These are phyloP conservation scores for Onthophagus sagittarius DNA, from an alignment of 2,888 invertebrate genomes.

Conservation along the genomic window DNA sequence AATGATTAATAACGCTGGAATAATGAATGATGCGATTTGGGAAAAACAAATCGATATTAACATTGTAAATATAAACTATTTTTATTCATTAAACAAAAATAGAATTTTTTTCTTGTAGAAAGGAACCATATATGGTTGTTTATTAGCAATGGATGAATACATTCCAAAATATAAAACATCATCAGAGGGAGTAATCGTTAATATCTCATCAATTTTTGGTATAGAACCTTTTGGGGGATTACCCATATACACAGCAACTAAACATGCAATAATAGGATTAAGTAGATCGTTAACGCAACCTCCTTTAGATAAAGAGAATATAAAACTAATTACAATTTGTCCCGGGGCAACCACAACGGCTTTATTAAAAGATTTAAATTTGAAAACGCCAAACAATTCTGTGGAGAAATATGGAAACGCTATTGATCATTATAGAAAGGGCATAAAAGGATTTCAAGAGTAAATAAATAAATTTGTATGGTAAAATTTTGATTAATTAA, in stretches of 20 bases:
- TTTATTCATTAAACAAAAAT: too few species aligned
- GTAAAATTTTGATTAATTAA: neutral
- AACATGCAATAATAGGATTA: conserved; percentile 20
- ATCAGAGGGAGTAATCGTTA: conserved; percentile 15
- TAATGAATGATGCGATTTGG: conserved; percentile 20
- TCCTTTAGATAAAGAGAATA: conserved; percentile 10
- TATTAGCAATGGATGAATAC: conserved; percentile 20
- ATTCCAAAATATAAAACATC: conserved; percentile 18
- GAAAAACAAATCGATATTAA: conserved; percentile 19
- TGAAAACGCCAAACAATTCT: conserved; percentile 12
- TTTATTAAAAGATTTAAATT: conserved; percentile 29
- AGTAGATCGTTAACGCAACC: conserved; percentile 7
- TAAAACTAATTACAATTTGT: conserved; percentile 18
- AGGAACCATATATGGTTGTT: conserved; percentile 17
- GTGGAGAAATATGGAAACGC: neutral
- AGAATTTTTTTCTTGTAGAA: conserved; percentile 1
- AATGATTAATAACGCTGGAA: conserved; percentile 19
- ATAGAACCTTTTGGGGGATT: conserved; percentile 13
- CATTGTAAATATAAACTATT: conserved; percentile 2
- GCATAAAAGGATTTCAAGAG: neutral
- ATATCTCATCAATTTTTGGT: conserved; percentile 22
- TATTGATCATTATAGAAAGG: neutral
- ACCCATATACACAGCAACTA: conserved; percentile 20
- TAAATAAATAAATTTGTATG: neutral
- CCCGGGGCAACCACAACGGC: conserved; percentile 26